Base-by-base conservation (phyloP, 2,797 vertebrate genomes). In the Huso huso region DNA sequence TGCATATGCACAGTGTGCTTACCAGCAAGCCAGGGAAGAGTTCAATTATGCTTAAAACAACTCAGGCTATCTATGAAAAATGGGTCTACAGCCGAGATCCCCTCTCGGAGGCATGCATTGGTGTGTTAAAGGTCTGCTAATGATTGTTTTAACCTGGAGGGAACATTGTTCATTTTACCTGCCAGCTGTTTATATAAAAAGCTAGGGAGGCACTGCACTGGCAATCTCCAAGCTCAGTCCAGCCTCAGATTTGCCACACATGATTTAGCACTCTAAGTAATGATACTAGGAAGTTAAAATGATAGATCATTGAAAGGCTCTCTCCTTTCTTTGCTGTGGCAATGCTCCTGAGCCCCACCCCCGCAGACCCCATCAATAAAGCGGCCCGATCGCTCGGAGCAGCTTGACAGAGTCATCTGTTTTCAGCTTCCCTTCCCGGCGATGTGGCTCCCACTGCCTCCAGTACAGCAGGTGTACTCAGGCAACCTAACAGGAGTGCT, bases 141-240 rank as follows among this genome's bases (percentile, higher is more conserved):
- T 82, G 87, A 85, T 84, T 81, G 81, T 87, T 91, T 83, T 83
- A 83, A 83, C 81, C 82, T 81, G 84, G 84, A 81, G 83, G 75
- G 79, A 81, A 78, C 72, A 75, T 79, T 82, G 82, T 78, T 91
- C 77, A 83, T 84, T 83, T 81, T 76, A 80, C 82, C 80, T 77
- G 72, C 12, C 66, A 79, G 84, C 83, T 82, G 84, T 80, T 80
- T 72, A 73, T 37, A 72, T 67, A 55, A 59, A 75, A 78, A 71
- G 77, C 63, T 75, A 69, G 72, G 64, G 15, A 68, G 64, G 64
- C 70, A 50, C 70, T 77, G 64, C 73, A 75, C 68, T n/a, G 49
- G 68, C 69, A 76, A 79, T 81, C 76, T 72, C 70, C 76, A 77
- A 68, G 61, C 72, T 72, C 71, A 80, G 78, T 71, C 83, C 76